Base-by-base conservation (phyloP, 2,113 vertebrate species). In the Mungos mungo region DNA sequence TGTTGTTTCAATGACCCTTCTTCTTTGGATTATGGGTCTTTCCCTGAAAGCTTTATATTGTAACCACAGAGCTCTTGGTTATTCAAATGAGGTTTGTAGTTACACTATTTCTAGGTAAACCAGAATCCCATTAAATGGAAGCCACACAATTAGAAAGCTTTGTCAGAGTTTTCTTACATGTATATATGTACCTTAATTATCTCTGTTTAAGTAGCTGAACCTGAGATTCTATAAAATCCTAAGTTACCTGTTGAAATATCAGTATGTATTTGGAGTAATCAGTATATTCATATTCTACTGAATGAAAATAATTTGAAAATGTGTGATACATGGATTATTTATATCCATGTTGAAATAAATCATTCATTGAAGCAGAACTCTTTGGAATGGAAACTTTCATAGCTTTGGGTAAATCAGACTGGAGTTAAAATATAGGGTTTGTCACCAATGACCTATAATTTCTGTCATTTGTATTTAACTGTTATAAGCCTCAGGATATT, bases 221-320 rank as follows among this genome's bases (percentile, higher is more conserved):
- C 33, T 41, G 27, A 92, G n/a, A 29, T 89, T 96, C 79, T 93
- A 1, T 80, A 86, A 96, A 92, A 92, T 29, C 33, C 19, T 95
- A 96, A 95, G 96, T 92, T 97, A 29, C 63, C 72, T 80, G 83
- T 79, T 96, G 68, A 96, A 92, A 93, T 94, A 92, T 95, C 50
- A 96, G 23, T 96, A 92, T 92, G n/a, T 60, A 90, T 93, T 94
- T 87, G 45, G 68, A 92, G 21, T 97, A 97, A 97, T 96, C 83
- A 96, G 72, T 90, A 94, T 90, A 96, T 96, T 97, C 80, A 96
- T 92, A 87, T 65, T 80, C n/a, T 76, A 80, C 68, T 95, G 87
- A 96, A 90, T 96, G 80, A 27, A 92, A 93, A 96, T 96, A 94
- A 96, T 92, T 93, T 96, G 7, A 95, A 95, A 97, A 95, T 94